Base-by-base conservation (phyloP, 2,797 vertebrate genomes). In the Characodon lateralis region DNA sequence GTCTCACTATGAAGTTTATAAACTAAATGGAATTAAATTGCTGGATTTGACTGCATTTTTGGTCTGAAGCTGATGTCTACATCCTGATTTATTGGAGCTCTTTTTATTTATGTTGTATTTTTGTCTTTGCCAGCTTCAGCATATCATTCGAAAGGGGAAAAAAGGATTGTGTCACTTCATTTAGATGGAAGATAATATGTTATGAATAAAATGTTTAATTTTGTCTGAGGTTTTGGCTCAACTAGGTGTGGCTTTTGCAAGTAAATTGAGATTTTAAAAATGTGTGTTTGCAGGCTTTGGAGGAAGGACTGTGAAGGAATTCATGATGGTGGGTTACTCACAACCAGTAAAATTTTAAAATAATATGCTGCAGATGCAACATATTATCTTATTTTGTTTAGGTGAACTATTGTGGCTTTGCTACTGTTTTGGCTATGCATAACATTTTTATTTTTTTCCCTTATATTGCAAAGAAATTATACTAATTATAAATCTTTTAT, bases 151-250 rank as follows among this genome's bases (percentile, higher is more conserved):
- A 66, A 71, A 20, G n/a, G 72, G 31, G 43, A 58, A 69, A 74
- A 22, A 78, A 78, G 71, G 71, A 69, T 76, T 83, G 70, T 79
- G 78, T 43, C 56, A 79, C 83, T 84, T 55, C 48, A 82, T 85
- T 85, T 83, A 77, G 74, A 79, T 73, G 46, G 82, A 88, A 86
- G 85, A 91, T 91, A 86, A 89, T 81, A 91, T 91, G 90, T 91
- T 89, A 84, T 74, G 79, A 85, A 70, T 74, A 48, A 73, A 83
- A 71, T 76, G 79, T 89, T 89, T 89, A 73, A 91, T 89, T 91
- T 79, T 43, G 80, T 83, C 74, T 88, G 90, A 86, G 89, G 88
- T 89, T 92, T 68, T 92, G 91, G 89, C 85, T 70, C 28, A 79
- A 76, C 73, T 43, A 59, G 75, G 53, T 81, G 84, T 82, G 83